These are phyloP conservation scores for Stegostoma tigrinum DNA, from an alignment of 2,113 vertebrate genomes.

Conservation along the genomic window DNA sequence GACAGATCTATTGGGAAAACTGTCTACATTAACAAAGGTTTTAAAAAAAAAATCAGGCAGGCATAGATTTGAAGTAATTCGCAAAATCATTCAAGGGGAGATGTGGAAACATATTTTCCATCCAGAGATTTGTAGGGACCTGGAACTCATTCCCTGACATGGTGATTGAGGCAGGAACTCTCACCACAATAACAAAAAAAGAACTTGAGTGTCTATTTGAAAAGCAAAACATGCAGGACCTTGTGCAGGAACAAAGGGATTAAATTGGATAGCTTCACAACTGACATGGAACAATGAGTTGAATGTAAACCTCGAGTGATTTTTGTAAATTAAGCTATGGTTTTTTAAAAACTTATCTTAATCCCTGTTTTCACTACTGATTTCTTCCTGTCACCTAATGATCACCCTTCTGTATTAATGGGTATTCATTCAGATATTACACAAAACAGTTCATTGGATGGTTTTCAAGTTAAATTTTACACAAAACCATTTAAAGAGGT, in stretches of 20 bases:
- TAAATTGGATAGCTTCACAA: neutral
- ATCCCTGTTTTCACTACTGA: neutral
- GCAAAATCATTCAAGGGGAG: neutral
- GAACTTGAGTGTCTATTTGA: neutral
- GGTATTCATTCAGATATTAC: neutral
- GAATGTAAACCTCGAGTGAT: neutral
- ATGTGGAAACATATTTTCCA: neutral
- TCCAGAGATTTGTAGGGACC: neutral
- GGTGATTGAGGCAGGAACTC: neutral
- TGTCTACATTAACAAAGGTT: neutral
- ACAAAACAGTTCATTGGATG: neutral
- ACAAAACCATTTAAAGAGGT: neutral
- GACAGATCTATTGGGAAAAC: neutral
- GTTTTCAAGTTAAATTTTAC: neutral
- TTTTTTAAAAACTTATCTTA: neutral
- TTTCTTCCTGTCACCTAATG: neutral
- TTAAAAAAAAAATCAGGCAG: neutral
- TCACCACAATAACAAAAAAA: neutral
- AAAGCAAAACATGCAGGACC: neutral
- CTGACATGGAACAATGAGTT: neutral
- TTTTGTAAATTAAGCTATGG: neutral
- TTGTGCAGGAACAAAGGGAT: neutral
- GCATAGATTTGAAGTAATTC: neutral
- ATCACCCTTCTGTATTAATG: neutral
- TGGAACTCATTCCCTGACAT: neutral